Conservation (phyloP, 2,113 vertebrate genomes). For the Chionodraco myersi region DNA sequence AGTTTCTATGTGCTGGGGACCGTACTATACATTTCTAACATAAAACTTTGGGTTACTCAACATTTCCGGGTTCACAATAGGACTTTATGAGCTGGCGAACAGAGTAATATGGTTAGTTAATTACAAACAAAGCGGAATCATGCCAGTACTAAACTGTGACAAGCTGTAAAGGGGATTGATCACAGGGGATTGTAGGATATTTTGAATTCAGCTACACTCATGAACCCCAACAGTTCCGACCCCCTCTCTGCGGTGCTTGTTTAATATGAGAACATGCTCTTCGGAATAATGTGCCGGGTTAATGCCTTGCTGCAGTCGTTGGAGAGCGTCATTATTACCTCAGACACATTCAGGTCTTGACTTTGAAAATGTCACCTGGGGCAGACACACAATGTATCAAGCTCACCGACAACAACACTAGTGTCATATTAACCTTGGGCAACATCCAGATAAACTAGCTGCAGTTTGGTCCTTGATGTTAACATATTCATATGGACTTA, state of each 20-base stretch:
- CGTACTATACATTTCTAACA: neutral
- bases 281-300: slow-evolving; percentile 5
- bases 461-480: neutral
- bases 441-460: neutral
- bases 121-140: neutral
- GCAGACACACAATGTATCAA: slow-evolving; percentile 39
- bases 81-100: too few relatives aligned
- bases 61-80: too few relatives aligned
- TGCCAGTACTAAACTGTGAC: neutral
- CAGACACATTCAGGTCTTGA: slow-evolving; percentile 32
- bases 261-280: slow-evolving; percentile 1
- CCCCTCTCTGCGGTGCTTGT: neutral
- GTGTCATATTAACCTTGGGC: slow-evolving; percentile 32
- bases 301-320: slow-evolving; percentile 39
- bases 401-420: slow-evolving; percentile 12
- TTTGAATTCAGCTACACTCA: neutral
- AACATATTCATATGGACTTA: neutral
- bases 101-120: neutral
- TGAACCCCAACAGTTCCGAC: neutral
- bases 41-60: neutral
- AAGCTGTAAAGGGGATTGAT: neutral
- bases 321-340: slow-evolving; percentile 35
- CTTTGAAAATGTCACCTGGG: slow-evolving; percentile 42
- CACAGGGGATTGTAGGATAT: neutral
- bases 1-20: too few relatives aligned